These are phyloP conservation scores for Ichneumoninae sp. DNA, from an alignment of 2,888 invertebrate genomes.

Conservation along the genomic window DNA sequence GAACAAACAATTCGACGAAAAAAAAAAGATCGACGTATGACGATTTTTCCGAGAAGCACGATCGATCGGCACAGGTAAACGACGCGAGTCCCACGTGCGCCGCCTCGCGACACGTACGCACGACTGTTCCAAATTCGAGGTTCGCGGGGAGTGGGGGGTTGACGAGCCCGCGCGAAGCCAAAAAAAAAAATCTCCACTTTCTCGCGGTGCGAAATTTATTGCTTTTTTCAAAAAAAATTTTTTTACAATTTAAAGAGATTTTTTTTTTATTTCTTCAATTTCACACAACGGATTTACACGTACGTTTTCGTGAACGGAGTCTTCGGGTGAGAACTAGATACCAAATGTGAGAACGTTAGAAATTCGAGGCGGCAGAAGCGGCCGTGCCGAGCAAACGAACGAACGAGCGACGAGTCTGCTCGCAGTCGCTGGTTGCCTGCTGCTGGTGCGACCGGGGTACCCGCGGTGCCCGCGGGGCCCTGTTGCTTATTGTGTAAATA, in stretches of 20 bases:
- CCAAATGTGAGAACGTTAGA: slow-evolving; percentile 73
- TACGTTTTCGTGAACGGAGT: slow-evolving; percentile 76
- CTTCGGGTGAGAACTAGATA: slow-evolving; percentile 80
- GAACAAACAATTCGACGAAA: neutral
- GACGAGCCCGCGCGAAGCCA: slow-evolving; percentile 56
- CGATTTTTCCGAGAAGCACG: neutral
- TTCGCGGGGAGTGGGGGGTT: slow-evolving; percentile 21
- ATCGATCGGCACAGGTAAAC: neutral
- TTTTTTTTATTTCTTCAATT: neutral
- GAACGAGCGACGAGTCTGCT: slow-evolving; percentile 41
- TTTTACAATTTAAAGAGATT: neutral
- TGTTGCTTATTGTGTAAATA: slow-evolving; percentile 85
- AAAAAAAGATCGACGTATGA: neutral
- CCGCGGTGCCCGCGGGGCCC: slow-evolving; percentile 72
- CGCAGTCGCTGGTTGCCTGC: slow-evolving; percentile 41
- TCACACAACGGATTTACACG: slow-evolving; percentile 22
- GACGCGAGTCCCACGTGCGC: slow-evolving; percentile 51
- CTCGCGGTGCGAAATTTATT: neutral
- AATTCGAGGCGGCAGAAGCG: slow-evolving; percentile 44
- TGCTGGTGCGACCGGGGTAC: slow-evolving; percentile 64
- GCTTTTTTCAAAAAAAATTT: neutral
- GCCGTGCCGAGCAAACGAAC: slow-evolving; percentile 56
- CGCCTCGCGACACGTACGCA: slow-evolving; percentile 32
- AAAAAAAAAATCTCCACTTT: neutral
- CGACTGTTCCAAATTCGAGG: slow-evolving; percentile 33